These are phyloP conservation scores for Adelosebastes latens DNA, from an alignment of 2,797 vertebrate species.

Conservation along the genomic window DNA sequence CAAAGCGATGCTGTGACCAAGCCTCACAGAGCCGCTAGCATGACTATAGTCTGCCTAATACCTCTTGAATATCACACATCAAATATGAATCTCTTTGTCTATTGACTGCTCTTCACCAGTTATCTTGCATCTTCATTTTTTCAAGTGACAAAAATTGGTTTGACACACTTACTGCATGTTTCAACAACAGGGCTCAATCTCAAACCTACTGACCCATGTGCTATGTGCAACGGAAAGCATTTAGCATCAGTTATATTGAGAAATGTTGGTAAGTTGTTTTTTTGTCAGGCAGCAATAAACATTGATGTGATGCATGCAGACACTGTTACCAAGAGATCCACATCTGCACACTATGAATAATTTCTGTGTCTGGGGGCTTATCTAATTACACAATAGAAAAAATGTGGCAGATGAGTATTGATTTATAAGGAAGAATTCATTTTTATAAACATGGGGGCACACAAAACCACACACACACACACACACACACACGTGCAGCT, in stretches of 20 bases:
- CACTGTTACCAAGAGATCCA: neutral
- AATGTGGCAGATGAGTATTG: conserved; percentile 31
- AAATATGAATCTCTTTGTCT: neutral
- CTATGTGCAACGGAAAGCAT: neutral
- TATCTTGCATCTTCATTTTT: neutral
- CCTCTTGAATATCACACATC: neutral
- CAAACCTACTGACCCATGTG: neutral
- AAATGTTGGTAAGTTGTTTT: neutral
- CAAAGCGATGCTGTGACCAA: neutral
- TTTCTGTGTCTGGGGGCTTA: neutral
- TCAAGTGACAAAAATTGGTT: neutral
- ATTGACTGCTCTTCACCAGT: neutral
- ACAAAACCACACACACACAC: no score
- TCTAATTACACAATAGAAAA: conserved; percentile 37
- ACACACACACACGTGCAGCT: neutral
- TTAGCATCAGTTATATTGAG: neutral
- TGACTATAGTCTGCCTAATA: neutral
- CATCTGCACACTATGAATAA: conserved; percentile 28
- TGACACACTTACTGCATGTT: neutral
- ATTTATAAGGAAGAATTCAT: conserved; percentile 26
- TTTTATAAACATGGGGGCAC: conserved; percentile 26
- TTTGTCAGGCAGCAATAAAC: conserved; percentile 6
- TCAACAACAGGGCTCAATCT: neutral
- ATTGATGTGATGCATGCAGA: neutral
- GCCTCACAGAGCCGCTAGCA: neutral